A percentile compares a stretch with the other conserved stretches of the same genome.
phyloP scores from a whole-genome alignment of 2,113 vertebrate species.

The Odocoileus virginianus region DNA sequence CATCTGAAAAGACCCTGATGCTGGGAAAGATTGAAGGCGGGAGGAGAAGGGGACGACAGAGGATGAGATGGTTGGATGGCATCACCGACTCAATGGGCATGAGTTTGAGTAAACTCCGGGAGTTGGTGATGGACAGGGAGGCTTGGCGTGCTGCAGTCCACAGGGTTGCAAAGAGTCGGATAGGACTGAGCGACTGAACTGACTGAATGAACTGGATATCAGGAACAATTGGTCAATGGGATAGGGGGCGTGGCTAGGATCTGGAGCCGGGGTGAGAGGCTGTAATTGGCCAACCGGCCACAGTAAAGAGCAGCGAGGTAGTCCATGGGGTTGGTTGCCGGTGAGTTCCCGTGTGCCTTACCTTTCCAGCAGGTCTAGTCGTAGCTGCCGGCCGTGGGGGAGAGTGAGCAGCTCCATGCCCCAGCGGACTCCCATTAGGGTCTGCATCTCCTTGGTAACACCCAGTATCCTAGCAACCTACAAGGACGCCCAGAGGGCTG shows the following conservation, averaged over 20 bases:
- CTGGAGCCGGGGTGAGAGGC: background rate
- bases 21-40: background rate
- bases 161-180: background rate
- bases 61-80: background rate
- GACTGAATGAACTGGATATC: too few relatives aligned
- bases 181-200: background rate
- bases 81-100: background rate
- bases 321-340: background rate
- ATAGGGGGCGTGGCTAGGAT: background rate
- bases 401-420: conserved; percentile 97
- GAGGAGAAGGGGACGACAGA: background rate
- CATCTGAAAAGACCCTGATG: background rate
- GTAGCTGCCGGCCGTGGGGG: conserved; percentile 96
- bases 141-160: background rate
- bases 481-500: conserved; percentile 70
- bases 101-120: background rate
- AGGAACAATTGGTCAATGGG: background rate
- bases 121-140: background rate
- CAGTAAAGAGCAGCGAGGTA: background rate
- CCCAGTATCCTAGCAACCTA: conserved; percentile 97
- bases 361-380: conserved; percentile 97
- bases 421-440: conserved; percentile 96
- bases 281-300: background rate
- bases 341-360: conserved; percentile 54
- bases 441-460: conserved; percentile 92